Percentiles rank a stretch among this genome's conserved stretches.
Conservation (phyloP, 2,888 invertebrate genomes). For the Netelia fuscicornis region DNA sequence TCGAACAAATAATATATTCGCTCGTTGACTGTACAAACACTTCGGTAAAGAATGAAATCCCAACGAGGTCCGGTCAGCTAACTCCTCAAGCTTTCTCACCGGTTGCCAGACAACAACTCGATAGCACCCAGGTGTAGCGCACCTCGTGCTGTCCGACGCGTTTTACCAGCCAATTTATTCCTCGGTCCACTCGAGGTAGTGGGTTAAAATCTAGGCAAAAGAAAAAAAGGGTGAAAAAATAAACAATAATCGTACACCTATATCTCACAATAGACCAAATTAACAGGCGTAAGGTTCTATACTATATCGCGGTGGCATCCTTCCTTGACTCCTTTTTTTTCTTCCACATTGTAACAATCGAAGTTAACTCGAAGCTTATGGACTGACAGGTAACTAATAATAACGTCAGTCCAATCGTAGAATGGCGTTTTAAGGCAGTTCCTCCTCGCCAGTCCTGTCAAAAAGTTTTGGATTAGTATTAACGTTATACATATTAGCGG, state of each 20-base stretch:
- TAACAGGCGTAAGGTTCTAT: slow-evolving; percentile 31
- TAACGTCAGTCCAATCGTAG: slow-evolving; percentile 17
- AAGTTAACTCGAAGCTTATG: slow-evolving; percentile 20
- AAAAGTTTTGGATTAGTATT: too few relatives aligned
- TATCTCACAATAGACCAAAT: slow-evolving; percentile 40
- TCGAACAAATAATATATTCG: slow-evolving; percentile 29
- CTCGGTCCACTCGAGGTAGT: slow-evolving; percentile 12
- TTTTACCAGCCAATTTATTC: slow-evolving; percentile 53
- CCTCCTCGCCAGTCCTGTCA: too few relatives aligned
- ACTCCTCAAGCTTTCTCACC: slow-evolving; percentile 24
- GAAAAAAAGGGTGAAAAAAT: slow-evolving; percentile 23
- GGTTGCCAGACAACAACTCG: slow-evolving; percentile 33
- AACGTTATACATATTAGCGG: too few relatives aligned
- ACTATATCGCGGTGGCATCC: background rate
- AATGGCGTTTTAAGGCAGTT: slow-evolving; percentile 1
- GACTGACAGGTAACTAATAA: slow-evolving; percentile 28
- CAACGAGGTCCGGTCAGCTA: slow-evolving; percentile 16
- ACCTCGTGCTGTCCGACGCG: slow-evolving; percentile 30
- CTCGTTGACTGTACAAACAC: slow-evolving; percentile 40
- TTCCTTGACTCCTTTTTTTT: slow-evolving; percentile 15
- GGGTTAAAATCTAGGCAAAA: slow-evolving; percentile 40
- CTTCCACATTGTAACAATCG: background rate
- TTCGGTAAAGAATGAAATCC: background rate
- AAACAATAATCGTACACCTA: slow-evolving; percentile 36
- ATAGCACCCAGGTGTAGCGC: slow-evolving; percentile 28